phyloP scores from a whole-genome alignment of 2,113 vertebrate species.

The Rhinogobius similis region DNA sequence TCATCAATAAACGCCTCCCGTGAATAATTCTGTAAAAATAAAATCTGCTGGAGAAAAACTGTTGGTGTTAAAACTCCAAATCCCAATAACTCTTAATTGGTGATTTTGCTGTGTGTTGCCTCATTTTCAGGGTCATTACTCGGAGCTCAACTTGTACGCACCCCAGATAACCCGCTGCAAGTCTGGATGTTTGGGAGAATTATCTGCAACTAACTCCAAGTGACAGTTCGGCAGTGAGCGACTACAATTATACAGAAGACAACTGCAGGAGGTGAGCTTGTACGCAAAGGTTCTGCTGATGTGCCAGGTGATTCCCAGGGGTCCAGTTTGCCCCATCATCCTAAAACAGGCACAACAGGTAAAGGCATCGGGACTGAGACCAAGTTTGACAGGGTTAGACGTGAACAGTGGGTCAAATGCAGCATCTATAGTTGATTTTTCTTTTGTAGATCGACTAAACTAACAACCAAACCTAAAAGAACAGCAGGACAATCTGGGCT shows the following conservation, averaged over 20 bases:
- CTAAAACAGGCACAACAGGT: background rate
- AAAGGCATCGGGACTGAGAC: too few relatives aligned
- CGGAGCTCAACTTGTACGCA: conserved; percentile 22
- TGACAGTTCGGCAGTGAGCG: conserved; percentile 63
- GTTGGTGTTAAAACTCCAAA: conserved; percentile 52
- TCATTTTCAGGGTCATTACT: conserved; percentile 63
- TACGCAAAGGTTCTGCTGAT: background rate
- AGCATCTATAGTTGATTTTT: too few relatives aligned
- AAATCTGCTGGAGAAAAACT: conserved; percentile 64
- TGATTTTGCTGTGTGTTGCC: conserved; percentile 52
- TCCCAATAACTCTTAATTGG: conserved; percentile 69
- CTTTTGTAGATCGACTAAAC: too few relatives aligned
- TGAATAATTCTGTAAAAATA: conserved; percentile 72
- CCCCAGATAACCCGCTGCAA: conserved; percentile 42
- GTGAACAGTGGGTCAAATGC: too few relatives aligned
- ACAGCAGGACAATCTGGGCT: background rate
- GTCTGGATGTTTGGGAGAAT: conserved; percentile 31
- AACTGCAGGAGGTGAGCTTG: conserved; percentile 14
- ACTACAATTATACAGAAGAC: conserved; percentile 32
- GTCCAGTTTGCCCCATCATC: background rate
- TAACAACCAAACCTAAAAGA: background rate
- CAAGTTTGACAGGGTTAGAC: too few relatives aligned
- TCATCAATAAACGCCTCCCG: conserved; percentile 78
- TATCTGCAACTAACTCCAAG: conserved; percentile 20
- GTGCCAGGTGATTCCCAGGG: background rate